Evolutionary conservation across 1,140 invertebrate genomes (phyloP).

Genomic region (Wiebesia pumilae): DNA sequence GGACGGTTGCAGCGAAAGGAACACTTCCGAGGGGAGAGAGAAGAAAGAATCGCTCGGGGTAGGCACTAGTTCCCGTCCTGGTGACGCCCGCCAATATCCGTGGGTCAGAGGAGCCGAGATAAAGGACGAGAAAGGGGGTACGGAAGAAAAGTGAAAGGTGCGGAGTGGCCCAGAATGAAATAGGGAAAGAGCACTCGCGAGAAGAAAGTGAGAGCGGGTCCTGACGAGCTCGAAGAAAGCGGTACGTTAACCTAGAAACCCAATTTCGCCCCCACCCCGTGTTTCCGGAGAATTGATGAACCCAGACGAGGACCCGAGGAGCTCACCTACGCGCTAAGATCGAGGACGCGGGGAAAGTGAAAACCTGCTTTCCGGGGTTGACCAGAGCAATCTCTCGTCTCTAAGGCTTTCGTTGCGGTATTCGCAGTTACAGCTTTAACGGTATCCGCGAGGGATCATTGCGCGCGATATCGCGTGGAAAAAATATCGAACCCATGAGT

Average conservation of each 20-base stretch:
- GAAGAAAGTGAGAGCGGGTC: slow-evolving; percentile 41
- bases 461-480: no score
- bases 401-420: background rate
- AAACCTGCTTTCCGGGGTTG: slow-evolving; percentile 71
- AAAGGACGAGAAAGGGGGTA: background rate
- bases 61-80: no score
- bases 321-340: background rate
- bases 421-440: no score
- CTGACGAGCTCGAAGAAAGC: background rate
- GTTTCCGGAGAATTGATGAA: background rate
- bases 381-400: background rate
- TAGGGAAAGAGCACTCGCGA: slow-evolving; percentile 23
- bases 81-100: background rate
- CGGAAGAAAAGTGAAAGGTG: slow-evolving; percentile 49
- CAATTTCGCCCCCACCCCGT: slow-evolving; percentile 40
- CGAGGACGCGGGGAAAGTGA: slow-evolving; percentile 66
- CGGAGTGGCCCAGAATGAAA: slow-evolving; percentile 10
- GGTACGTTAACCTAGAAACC: slow-evolving; percentile 65
- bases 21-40: background rate
- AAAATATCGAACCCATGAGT: no score
- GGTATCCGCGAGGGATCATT: no score
- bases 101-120: background rate
- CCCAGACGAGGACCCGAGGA: no score
- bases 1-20: no score
- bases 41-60: background rate